Percentiles rank a stretch among this genome's conserved stretches.
Conservation (phyloP, 35 echinoderm and acorn worm species). For the Ptychodera flava region DNA sequence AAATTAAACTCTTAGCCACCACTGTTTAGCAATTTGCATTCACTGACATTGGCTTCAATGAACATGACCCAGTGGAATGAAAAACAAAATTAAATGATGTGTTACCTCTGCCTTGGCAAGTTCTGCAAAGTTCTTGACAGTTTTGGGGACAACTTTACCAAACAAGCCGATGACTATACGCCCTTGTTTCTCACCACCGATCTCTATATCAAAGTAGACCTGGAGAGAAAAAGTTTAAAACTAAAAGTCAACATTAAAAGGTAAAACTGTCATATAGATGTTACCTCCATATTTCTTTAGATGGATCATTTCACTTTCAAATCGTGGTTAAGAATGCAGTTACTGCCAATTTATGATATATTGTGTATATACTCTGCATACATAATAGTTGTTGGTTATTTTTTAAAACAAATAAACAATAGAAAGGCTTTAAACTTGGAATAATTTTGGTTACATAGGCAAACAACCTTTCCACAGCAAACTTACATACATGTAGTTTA, state of each 20-base stretch:
- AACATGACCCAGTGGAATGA: too few species aligned
- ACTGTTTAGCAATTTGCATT: too few species aligned
- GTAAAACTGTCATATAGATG: background rate
- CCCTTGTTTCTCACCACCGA: conserved; percentile 36
- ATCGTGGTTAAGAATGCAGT: background rate
- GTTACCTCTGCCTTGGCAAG: conserved; percentile 43
- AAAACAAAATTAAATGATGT: too few species aligned
- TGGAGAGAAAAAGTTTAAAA: conserved; percentile 3
- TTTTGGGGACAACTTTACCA: conserved; percentile 64
- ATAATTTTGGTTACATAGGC: too few species aligned
- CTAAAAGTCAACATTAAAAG: background rate
- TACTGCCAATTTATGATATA: background rate
- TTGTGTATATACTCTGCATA: background rate
- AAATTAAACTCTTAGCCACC: too few species aligned
- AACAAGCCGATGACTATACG: conserved; percentile 58
- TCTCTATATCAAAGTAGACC: conserved; percentile 67
- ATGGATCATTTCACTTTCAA: background rate
- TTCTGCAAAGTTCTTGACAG: conserved; percentile 56
- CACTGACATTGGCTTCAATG: too few species aligned
- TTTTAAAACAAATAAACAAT: too few species aligned
- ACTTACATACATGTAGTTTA: too few species aligned
- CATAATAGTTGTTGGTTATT: too few species aligned
- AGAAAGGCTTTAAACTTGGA: too few species aligned
- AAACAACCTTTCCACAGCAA: too few species aligned
- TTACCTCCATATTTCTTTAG: background rate